Evolutionary conservation across 2,113 vertebrate genomes (phyloP).

Genomic region (Chunga burmeisteri): DNA sequence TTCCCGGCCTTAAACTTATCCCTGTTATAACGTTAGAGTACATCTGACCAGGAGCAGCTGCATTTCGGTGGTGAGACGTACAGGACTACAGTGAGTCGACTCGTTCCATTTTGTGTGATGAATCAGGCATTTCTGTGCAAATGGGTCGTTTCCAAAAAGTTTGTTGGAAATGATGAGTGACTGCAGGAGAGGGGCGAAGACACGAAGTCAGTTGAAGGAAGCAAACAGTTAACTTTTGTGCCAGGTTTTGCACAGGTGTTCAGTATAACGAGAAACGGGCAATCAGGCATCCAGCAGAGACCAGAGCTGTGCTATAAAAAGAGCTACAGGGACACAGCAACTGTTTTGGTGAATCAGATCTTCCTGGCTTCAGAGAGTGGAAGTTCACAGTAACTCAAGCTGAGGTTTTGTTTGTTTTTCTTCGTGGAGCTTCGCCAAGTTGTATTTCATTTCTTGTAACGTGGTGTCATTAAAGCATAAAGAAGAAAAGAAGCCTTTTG

Average conservation of each 20-base stretch:
- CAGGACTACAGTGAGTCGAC: neutral
- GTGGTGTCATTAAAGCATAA: neutral
- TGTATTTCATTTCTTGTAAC: neutral
- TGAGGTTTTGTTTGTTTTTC: neutral
- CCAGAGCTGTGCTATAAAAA: neutral
- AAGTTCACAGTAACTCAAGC: neutral
- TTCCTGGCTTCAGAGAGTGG: neutral
- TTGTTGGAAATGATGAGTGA: neutral
- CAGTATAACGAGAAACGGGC: neutral
- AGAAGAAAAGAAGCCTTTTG: neutral
- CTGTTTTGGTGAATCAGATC: neutral
- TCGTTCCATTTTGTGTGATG: neutral
- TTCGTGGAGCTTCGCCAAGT: neutral
- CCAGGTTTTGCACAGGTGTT: neutral
- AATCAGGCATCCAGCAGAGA: neutral
- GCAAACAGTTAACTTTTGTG: neutral
- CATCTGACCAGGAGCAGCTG: neutral
- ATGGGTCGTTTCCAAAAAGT: neutral
- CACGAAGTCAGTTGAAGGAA: neutral
- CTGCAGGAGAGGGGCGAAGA: neutral
- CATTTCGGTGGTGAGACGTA: neutral
- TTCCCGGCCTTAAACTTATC: neutral
- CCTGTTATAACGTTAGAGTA: accelerated
- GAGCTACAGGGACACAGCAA: neutral
- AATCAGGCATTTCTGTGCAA: neutral